These are phyloP conservation scores for Drosophila atroscutellata DNA, from an alignment of 2,888 invertebrate species.

Conservation along the genomic window DNA sequence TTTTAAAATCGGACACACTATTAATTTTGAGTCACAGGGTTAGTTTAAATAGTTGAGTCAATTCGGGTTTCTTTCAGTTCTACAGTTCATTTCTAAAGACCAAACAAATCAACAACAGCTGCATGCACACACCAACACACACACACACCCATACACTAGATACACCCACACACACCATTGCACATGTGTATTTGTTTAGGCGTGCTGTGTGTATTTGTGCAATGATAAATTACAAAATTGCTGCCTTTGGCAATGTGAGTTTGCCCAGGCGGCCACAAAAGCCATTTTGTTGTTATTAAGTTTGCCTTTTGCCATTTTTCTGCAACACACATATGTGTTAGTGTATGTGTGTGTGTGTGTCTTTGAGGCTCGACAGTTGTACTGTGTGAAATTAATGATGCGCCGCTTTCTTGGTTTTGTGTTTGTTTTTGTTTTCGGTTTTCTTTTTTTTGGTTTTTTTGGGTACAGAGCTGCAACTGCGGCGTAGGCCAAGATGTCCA, in stretches of 20 bases:
- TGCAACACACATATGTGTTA: slow-evolving; percentile 50
- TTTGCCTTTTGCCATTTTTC: slow-evolving; percentile 75
- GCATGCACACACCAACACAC: slow-evolving; percentile 31
- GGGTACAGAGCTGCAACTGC: slow-evolving; percentile 34
- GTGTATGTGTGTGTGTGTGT: slow-evolving; percentile 29
- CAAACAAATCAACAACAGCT: slow-evolving; percentile 57
- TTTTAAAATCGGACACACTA: slow-evolving; percentile 13
- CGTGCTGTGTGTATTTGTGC: slow-evolving; percentile 65
- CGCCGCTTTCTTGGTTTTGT: slow-evolving; percentile 63
- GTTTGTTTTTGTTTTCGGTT: slow-evolving; percentile 44
- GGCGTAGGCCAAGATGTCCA: slow-evolving; percentile 65
- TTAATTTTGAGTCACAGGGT: slow-evolving; percentile 39
- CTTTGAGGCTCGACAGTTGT: slow-evolving; percentile 75
- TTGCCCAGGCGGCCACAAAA: slow-evolving; percentile 74
- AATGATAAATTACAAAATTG: slow-evolving; percentile 81
- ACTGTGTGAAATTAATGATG: slow-evolving; percentile 80
- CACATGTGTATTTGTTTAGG: slow-evolving; percentile 48
- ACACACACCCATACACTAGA: slow-evolving; percentile 25
- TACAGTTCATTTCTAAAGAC: slow-evolving; percentile 72
- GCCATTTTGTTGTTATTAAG: slow-evolving; percentile 82
- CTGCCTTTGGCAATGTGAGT: slow-evolving; percentile 73
- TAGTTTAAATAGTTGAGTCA: slow-evolving; percentile 63
- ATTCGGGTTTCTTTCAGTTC: slow-evolving; percentile 43
- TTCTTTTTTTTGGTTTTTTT: slow-evolving; percentile 13
- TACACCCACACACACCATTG: slow-evolving; percentile 9